phyloP scores from a whole-genome alignment of 2,888 invertebrate genomes.

The Sphaerophoria taeniata region DNA sequence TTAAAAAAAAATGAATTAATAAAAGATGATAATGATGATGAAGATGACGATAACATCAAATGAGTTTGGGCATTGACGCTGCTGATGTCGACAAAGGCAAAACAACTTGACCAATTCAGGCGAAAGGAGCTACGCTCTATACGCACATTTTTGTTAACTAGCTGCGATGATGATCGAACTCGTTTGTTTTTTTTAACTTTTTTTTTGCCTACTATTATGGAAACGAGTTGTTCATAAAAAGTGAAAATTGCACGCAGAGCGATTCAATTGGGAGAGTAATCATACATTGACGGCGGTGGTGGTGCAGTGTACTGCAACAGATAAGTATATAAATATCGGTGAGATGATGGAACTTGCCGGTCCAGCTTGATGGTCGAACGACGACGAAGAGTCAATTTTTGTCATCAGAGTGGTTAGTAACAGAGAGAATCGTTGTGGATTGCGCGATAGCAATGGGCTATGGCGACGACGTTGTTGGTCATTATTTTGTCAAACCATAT shows the following conservation, averaged over 20 bases:
- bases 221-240: slow-evolving; percentile 75
- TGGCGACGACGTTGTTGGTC: slow-evolving; percentile 71
- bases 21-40: slow-evolving; percentile 72
- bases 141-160: slow-evolving; percentile 69
- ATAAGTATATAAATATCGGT: slow-evolving; percentile 42
- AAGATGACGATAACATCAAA: slow-evolving; percentile 72
- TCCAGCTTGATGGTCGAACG: slow-evolving; percentile 33
- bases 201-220: slow-evolving; percentile 70
- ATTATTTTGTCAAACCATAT: slow-evolving; percentile 75
- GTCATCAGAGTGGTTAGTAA: slow-evolving; percentile 39
- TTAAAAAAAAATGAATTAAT: slow-evolving; percentile 56
- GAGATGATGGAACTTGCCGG: slow-evolving; percentile 60
- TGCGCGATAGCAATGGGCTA: too few relatives aligned
- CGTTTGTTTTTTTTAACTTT: slow-evolving; percentile 38
- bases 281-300: slow-evolving; percentile 15
- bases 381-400: slow-evolving; percentile 50
- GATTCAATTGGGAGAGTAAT: slow-evolving; percentile 55
- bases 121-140: slow-evolving; percentile 52
- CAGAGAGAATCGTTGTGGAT: slow-evolving; percentile 42
- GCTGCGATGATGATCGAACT: slow-evolving; percentile 66
- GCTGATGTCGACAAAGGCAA: slow-evolving; percentile 58
- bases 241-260: slow-evolving; percentile 73
- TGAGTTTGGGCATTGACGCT: slow-evolving; percentile 69
- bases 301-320: too few relatives aligned
- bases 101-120: slow-evolving; percentile 38